Evolutionary conservation across 1,140 invertebrate species (phyloP), one percentile per base, ranked within the genome.

Genomic region (Elymnias hypermnestra): DNA sequence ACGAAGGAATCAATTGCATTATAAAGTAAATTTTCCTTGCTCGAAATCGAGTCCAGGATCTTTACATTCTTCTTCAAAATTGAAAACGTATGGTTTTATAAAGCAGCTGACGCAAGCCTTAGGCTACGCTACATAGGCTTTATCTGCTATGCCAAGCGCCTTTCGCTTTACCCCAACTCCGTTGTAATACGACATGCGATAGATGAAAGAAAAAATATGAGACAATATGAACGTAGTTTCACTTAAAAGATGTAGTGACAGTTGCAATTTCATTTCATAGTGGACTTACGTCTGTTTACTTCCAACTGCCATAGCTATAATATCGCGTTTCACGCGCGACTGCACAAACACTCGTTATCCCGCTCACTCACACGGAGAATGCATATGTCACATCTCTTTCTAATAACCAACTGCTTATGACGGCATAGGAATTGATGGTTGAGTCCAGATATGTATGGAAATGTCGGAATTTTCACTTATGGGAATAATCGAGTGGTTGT

Each of bases 271-370:
- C 9, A 12, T 12, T 29, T 13, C 10, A 18, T 38, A 7, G 17
- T 15, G 12, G 38, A 64, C 72, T 67, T 82, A 76, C 64, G 69
- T 53, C 73, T 49, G 66, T 82, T 53, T 61, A 62, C 65, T 63
- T 59, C 57, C 44, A 21, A 26, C 41, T 13, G 52, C 45, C 40
- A 39, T 40, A 51, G 63, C 63, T 65, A 74, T 74, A 79, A 84
- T 73, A 70, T 73, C 64, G 64, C 59, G 61, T 68, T 82, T 66
- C 65, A 79, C 74, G 77, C 75, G 70, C 78, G 71, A 78, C 54
- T 81, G 71, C 66, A 71, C 72, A 75, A 82, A 72, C 57, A 73
- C 77, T 67, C 66, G 73, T 66, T 59, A 61, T 82, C 81, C 45
- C 68, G 49, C 60, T 84, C 72, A 55, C 69, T 72, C 77, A 31